Evolutionary conservation across 1,140 invertebrate genomes (phyloP).

Genomic region (Chionoecetes opilio): DNA sequence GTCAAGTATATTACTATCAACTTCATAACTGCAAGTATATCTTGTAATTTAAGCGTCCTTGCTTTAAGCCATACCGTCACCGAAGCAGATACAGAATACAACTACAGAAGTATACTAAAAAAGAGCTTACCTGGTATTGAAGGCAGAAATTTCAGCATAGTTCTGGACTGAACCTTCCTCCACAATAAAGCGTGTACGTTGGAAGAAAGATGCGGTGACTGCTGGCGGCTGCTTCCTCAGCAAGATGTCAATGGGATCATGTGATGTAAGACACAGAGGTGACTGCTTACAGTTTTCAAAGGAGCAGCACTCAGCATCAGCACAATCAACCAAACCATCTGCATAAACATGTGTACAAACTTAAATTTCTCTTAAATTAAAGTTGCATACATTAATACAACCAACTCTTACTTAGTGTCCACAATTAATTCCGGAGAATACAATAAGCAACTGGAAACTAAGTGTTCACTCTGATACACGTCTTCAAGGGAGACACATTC

Average conservation of each 20-base stretch:
- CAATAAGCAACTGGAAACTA: too few species aligned
- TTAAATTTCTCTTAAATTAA: background rate
- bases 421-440: too few species aligned
- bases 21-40: too few species aligned
- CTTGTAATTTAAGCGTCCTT: too few species aligned
- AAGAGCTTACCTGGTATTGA: constrained; percentile 96
- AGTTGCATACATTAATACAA: too few species aligned
- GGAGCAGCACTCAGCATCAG: constrained; percentile 98
- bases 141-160: constrained; percentile 96
- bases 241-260: constrained; percentile 96
- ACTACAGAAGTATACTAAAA: background rate
- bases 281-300: constrained; percentile 91
- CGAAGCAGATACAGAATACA: background rate
- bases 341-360: constrained; percentile 80
- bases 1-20: too few species aligned
- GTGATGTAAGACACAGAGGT: constrained; percentile 94
- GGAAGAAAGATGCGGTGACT: constrained; percentile 98
- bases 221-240: constrained; percentile 96
- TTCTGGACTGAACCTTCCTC: constrained; percentile 98
- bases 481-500: too few species aligned
- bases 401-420: too few species aligned
- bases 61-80: too few species aligned
- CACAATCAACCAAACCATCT: constrained; percentile 98
- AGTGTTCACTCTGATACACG: too few species aligned
- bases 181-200: constrained; percentile 98